Percentiles rank a stretch among this genome's conserved stretches.
Conservation (phyloP, 1,140 invertebrate genomes). For the Musca vetustissima region DNA sequence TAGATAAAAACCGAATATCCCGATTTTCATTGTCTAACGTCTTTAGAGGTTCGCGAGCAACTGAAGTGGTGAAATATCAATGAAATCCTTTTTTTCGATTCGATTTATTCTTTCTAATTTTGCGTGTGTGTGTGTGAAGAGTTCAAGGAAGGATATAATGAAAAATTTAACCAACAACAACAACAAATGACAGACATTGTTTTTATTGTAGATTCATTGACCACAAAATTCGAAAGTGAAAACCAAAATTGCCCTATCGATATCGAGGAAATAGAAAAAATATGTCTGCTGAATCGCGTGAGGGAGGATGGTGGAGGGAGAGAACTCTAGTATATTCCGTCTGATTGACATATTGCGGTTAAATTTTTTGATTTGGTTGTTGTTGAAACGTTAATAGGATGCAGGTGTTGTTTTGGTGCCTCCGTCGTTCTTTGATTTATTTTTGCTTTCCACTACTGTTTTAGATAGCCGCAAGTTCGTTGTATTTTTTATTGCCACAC, state of each 20-base stretch:
- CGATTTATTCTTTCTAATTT: not conserved
- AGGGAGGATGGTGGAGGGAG: not conserved
- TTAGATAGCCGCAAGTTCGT: too few relatives aligned
- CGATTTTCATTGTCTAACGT: not conserved
- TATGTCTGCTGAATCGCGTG: not conserved
- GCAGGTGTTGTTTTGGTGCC: constrained; percentile 13
- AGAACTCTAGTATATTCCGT: not conserved
- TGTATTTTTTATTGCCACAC: too few relatives aligned
- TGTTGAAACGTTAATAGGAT: constrained; percentile 12
- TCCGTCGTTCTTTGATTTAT: not conserved
- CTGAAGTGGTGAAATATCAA: not conserved
- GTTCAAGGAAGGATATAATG: constrained; percentile 18
- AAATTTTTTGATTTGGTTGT: not conserved
- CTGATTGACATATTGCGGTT: constrained; percentile 53
- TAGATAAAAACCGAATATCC: not conserved
- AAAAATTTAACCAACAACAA: constrained; percentile 14
- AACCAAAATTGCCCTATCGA: not conserved
- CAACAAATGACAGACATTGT: not conserved
- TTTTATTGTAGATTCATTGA: constrained; percentile 15
- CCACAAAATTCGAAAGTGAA: constrained; percentile 9
- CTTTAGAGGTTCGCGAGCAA: not conserved
- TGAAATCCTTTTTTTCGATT: too few relatives aligned
- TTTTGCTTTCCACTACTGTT: too few relatives aligned
- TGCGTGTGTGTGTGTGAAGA: constrained; percentile 15
- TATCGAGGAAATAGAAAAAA: not conserved